A percentile compares a stretch with the other conserved stretches of the same genome.
phyloP scores from a whole-genome alignment of 2,888 invertebrate species.

The Cepaea hortensis region DNA sequence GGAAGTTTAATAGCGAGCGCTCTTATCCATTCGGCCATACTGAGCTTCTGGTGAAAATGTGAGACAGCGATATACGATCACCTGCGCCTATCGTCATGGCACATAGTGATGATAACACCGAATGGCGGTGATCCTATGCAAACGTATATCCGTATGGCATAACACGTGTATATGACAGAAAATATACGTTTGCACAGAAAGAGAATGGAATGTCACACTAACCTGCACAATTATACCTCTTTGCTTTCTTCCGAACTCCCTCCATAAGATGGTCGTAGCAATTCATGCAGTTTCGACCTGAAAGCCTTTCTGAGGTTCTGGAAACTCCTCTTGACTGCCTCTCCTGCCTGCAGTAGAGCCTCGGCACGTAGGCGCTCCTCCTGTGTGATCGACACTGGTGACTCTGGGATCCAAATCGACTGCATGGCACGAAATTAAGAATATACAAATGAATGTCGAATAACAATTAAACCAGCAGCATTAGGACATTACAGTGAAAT shows the following conservation, averaged over 20 bases:
- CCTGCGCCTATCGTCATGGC: too few species aligned
- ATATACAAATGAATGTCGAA: not conserved
- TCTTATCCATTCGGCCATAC: too few species aligned
- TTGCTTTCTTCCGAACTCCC: not conserved
- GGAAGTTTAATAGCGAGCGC: too few species aligned
- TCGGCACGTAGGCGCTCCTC: not conserved
- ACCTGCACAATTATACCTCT: not conserved
- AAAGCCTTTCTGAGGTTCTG: not conserved
- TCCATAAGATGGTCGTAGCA: not conserved
- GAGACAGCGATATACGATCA: too few species aligned
- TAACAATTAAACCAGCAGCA: too few species aligned
- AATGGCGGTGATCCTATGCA: too few species aligned
- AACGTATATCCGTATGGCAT: too few species aligned
- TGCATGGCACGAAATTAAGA: not conserved
- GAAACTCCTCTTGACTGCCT: conserved; percentile 26
- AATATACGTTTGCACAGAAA: not conserved
- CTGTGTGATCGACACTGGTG: not conserved
- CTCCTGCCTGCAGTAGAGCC: not conserved
- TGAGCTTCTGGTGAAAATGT: too few species aligned
- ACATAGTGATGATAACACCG: too few species aligned
- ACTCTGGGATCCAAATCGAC: not conserved
- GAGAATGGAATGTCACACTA: not conserved
- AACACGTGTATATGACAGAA: too few species aligned
- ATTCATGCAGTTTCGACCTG: not conserved
- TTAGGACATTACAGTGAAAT: too few species aligned